phyloP scores from a whole-genome alignment of 2,113 vertebrate species.

The Peromyscus californicus region DNA sequence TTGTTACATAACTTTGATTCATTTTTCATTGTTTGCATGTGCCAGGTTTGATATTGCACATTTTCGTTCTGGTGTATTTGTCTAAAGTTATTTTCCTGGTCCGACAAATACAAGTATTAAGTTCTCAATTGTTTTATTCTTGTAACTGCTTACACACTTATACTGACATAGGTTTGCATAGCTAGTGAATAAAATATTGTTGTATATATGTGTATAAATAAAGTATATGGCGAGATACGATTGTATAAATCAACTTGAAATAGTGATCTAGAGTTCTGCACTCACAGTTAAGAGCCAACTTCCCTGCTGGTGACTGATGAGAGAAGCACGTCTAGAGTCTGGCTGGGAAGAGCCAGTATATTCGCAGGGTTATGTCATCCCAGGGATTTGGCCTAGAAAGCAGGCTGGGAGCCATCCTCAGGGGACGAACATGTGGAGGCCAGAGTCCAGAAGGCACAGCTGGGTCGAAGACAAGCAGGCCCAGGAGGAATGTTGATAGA shows the following conservation, averaged over 20 bases:
- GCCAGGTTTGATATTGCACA: constrained; percentile 64
- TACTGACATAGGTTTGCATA: neutral
- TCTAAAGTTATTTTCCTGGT: constrained; percentile 71
- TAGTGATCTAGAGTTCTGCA: neutral
- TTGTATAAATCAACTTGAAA: neutral
- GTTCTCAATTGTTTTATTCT: constrained; percentile 43
- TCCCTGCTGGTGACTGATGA: neutral
- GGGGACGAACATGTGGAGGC: neutral
- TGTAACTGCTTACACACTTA: neutral
- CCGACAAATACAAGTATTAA: constrained; percentile 59
- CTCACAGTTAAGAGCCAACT: neutral
- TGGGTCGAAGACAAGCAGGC: neutral
- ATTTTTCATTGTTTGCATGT: constrained; percentile 83
- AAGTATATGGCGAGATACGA: neutral
- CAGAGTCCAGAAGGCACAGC: neutral
- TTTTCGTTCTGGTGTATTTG: constrained; percentile 75
- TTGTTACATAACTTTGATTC: constrained; percentile 72
- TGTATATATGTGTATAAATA: neutral
- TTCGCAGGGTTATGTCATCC: neutral
- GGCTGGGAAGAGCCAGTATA: neutral
- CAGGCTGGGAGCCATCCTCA: neutral
- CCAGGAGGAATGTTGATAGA: neutral
- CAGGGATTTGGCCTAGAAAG: neutral
- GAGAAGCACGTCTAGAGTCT: neutral
- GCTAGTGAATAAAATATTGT: neutral